Conservation (phyloP, 2,113 vertebrate species). For the Sula dactylatra region DNA sequence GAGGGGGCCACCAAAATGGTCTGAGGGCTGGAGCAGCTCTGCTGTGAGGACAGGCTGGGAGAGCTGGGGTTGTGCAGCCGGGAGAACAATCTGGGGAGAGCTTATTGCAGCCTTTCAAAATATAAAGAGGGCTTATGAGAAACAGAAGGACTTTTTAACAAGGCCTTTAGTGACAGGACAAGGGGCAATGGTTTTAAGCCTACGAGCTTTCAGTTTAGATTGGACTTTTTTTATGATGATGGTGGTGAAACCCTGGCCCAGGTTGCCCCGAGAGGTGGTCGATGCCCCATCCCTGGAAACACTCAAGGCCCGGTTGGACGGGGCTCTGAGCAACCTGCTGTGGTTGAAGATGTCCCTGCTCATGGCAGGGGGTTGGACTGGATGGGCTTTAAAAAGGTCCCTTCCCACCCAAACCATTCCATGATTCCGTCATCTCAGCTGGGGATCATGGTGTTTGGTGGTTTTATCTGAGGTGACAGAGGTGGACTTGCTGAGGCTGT, state of each 20-base stretch:
- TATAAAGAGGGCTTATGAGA: background rate
- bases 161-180: background rate
- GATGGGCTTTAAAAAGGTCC: background rate
- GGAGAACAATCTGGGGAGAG: background rate
- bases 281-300: background rate
- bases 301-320: rapidly evolving
- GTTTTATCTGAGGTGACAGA: background rate
- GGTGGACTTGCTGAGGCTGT: background rate
- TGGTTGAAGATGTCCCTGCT: rapidly evolving
- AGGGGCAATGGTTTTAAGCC: background rate
- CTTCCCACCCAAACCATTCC: background rate
- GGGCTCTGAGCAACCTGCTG: background rate
- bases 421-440: background rate
- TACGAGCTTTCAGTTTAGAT: background rate
- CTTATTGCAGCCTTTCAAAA: background rate
- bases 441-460: background rate
- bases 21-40: background rate
- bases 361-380: no score
- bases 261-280: background rate
- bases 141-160: background rate
- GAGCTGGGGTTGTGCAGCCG: background rate
- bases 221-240: rapidly evolving
- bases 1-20: background rate
- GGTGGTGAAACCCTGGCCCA: rapidly evolving
- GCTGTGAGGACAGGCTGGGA: background rate